Conservation (phyloP, 2,797 vertebrate species). For the Channa striata region DNA sequence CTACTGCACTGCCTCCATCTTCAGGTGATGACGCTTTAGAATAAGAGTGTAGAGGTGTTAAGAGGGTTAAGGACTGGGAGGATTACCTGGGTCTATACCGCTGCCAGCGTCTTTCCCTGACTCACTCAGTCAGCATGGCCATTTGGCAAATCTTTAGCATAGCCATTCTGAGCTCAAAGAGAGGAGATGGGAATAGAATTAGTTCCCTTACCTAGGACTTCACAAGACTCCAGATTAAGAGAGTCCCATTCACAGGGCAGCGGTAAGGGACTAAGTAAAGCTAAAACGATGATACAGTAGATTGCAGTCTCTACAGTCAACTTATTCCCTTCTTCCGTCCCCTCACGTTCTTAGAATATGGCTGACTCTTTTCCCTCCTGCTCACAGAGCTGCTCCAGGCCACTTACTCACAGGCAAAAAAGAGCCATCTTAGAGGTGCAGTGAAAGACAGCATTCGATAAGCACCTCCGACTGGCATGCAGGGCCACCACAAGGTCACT, state of each 20-base stretch:
- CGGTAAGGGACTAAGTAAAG: slow-evolving; percentile 36
- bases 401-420: slow-evolving; percentile 55
- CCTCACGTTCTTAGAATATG: slow-evolving; percentile 32
- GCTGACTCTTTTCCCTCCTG: slow-evolving; percentile 13
- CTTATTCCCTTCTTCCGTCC: slow-evolving; percentile 13
- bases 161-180: slow-evolving; percentile 32
- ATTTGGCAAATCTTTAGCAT: slow-evolving; percentile 54
- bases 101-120: slow-evolving; percentile 55
- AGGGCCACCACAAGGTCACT: slow-evolving; percentile 65
- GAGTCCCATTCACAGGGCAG: slow-evolving; percentile 41
- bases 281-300: slow-evolving; percentile 57
- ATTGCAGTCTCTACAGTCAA: slow-evolving; percentile 54
- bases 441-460: slow-evolving; percentile 73
- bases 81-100: slow-evolving; percentile 61
- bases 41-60: slow-evolving; percentile 46
- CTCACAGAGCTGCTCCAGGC: slow-evolving; percentile 42
- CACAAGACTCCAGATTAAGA: slow-evolving; percentile 42
- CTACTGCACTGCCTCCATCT: slow-evolving; percentile 19
- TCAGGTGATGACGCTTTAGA: slow-evolving; percentile 29
- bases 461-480: slow-evolving; percentile 64
- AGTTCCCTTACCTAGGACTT: slow-evolving; percentile 38
- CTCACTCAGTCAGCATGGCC: slow-evolving; percentile 49
- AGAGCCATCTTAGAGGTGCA: slow-evolving; percentile 64
- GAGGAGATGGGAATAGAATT: slow-evolving; percentile 18
- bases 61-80: slow-evolving; percentile 64